Evolutionary conservation across 2,888 invertebrate species (phyloP).

Genomic region (Onchidella celtica): DNA sequence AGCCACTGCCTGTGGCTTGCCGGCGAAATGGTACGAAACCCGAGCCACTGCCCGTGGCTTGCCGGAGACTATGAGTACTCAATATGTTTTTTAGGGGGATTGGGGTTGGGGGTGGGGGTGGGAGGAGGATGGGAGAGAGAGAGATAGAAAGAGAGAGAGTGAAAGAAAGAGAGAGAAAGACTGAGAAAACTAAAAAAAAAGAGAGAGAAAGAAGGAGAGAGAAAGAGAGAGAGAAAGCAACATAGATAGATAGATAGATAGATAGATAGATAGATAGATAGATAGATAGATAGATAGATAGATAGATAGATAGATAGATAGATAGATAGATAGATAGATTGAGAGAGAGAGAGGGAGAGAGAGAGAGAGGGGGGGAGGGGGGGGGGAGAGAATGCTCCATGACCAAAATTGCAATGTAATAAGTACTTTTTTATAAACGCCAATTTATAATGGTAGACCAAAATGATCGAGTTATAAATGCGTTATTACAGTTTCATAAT

Average conservation of each 20-base stretch:
- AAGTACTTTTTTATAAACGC: too few relatives aligned
- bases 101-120: too few relatives aligned
- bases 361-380: slow-evolving; percentile 1
- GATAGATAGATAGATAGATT: not conserved
- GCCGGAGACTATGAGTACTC: too few relatives aligned
- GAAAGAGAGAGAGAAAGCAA: not conserved
- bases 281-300: not conserved
- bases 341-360: slow-evolving; percentile 19
- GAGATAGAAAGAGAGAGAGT: not conserved
- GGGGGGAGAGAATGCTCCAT: not conserved
- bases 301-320: not conserved
- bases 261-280: slow-evolving; percentile 7
- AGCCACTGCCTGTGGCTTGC: too few relatives aligned
- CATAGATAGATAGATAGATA: not conserved
- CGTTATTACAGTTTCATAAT: too few relatives aligned
- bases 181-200: not conserved
- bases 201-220: not conserved
- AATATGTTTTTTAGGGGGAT: too few relatives aligned
- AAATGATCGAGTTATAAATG: too few relatives aligned
- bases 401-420: too few relatives aligned
- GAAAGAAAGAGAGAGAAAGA: slow-evolving; percentile 21
- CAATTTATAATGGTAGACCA: too few relatives aligned
- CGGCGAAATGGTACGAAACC: too few relatives aligned
- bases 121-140: not conserved
- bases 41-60: too few relatives aligned